Conservation (phyloP, 2,113 vertebrate genomes). For the Chloroceryle aenea region DNA sequence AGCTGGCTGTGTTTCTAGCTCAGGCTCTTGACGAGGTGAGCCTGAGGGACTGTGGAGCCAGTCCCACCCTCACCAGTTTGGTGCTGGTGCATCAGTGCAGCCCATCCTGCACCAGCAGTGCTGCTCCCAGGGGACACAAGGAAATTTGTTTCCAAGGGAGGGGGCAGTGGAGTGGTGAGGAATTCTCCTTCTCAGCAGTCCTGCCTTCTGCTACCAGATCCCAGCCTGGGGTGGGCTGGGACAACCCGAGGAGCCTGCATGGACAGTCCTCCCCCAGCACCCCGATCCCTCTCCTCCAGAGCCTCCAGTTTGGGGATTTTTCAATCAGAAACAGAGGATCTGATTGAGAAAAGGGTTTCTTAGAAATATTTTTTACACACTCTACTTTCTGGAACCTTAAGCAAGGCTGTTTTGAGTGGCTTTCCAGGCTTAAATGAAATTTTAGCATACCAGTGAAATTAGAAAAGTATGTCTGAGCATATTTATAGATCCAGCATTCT, state of each 20-base stretch:
- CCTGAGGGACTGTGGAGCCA: fast-evolving
- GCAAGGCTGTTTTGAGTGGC: neutral
- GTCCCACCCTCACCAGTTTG: neutral
- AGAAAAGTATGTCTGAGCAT: neutral
- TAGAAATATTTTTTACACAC: neutral
- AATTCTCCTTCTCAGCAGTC: neutral
- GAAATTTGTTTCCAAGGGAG: neutral
- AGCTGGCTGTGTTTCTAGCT: neutral
- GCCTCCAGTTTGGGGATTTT: neutral
- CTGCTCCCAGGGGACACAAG: neutral
- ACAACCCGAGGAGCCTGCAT: fast-evolving
- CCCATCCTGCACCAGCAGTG: neutral
- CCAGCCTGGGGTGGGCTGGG: neutral
- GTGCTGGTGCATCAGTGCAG: neutral
- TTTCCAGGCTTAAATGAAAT: neutral
- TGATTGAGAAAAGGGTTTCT: neutral
- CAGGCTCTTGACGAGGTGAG: neutral
- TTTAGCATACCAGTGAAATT: neutral
- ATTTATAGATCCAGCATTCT: neutral
- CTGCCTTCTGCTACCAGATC: neutral
- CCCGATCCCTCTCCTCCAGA: neutral
- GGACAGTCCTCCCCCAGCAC: neutral
- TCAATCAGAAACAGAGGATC: neutral
- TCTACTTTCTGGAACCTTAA: neutral
- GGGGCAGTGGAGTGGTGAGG: neutral